Evolutionary conservation across 2,797 vertebrate genomes (phyloP), one percentile per base, ranked within the genome.

Genomic region (Peromyscus aztecus): DNA sequence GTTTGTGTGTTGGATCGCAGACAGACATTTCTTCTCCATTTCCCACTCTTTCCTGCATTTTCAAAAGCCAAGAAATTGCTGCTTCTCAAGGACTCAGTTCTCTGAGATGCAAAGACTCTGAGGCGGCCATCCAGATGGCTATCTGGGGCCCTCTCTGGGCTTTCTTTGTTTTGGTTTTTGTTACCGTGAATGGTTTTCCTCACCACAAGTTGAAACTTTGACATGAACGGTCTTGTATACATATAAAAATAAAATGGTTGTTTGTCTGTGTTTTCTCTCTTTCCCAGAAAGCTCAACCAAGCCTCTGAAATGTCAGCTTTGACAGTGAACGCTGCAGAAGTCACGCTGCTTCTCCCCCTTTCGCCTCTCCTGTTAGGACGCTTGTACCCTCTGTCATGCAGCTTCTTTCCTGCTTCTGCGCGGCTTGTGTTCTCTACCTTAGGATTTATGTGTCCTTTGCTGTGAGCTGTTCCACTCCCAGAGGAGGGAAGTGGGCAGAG

Each of bases 301-400:
- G 59, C 29, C 40, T n/a, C 55, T 19, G 6, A 81, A 61, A 55
- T 34, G 12, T 81, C 46, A 40, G 27, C 61, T 31, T 46, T 31
- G 83, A 94, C 31, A 29, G 7, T 11, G 49, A 80, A 77, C 49
- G 3, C 21, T 2, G 23, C 21, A 34, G 77, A n/a, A 67, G 46
- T 49, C 34, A 7, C 2, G 23, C 0, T 17, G 59, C 31, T 82
- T 85, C 31, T 82, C 78, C 80, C 69, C 92, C 67, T 90, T 91
- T 81, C 27, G 65, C 76, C 59, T 94, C 24, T 69, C 83, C 8
- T 75, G 77, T 85, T 82, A 59, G 85, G 85, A 94, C 90, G 73
- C 95, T n/a, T n/a, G 23, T 52, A 2, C 49, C 65, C 89, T 90
- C 78, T 59, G 37, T 82, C 59, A 43, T 19, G 11, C 27, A 34